A percentile compares a stretch with the other conserved stretches of the same genome.
phyloP scores from a whole-genome alignment of 2,888 invertebrate genomes.

The Graphium colonna region DNA sequence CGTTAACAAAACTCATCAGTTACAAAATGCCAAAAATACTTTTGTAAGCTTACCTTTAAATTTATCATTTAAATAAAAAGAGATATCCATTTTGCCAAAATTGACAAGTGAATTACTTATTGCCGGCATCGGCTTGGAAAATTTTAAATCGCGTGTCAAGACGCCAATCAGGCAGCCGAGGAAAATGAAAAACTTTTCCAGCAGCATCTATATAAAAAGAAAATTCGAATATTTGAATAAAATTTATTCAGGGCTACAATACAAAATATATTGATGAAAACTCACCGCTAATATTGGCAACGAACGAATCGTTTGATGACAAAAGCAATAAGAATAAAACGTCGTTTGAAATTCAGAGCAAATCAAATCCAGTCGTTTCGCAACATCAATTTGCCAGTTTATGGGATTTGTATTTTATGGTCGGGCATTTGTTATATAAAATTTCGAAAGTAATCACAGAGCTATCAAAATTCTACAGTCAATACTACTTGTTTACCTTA shows the following conservation, averaged over 20 bases:
- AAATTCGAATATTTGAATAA: not conserved
- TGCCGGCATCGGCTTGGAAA: slow-evolving; percentile 44
- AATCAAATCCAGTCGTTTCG: slow-evolving; percentile 61
- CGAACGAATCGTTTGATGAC: slow-evolving; percentile 28
- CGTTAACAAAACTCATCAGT: no score
- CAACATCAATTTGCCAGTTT: slow-evolving; percentile 58
- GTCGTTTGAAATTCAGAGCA: slow-evolving; percentile 49
- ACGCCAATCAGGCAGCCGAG: slow-evolving; percentile 35
- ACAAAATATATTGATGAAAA: slow-evolving; percentile 1
- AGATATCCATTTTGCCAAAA: slow-evolving; percentile 68
- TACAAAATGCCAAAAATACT: no score
- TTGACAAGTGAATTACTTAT: slow-evolving; percentile 65
- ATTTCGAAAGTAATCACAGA: slow-evolving; percentile 9
- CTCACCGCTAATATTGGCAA: slow-evolving; percentile 11
- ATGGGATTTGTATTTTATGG: slow-evolving; percentile 60
- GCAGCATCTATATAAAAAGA: slow-evolving; percentile 35
- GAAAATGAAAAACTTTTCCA: slow-evolving; percentile 31
- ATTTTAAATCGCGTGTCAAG: slow-evolving; percentile 39
- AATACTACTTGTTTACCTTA: no score
- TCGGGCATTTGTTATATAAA: slow-evolving; percentile 50
- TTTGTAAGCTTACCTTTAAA: slow-evolving; percentile 39
- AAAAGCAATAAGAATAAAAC: slow-evolving; percentile 37
- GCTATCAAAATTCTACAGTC: no score
- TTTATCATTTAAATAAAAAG: slow-evolving; percentile 56
- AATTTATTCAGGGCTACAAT: not conserved